phyloP scores from a whole-genome alignment of 37 sponge, comb jelly and placozoan genomes.

The Theonella swinhoei region DNA sequence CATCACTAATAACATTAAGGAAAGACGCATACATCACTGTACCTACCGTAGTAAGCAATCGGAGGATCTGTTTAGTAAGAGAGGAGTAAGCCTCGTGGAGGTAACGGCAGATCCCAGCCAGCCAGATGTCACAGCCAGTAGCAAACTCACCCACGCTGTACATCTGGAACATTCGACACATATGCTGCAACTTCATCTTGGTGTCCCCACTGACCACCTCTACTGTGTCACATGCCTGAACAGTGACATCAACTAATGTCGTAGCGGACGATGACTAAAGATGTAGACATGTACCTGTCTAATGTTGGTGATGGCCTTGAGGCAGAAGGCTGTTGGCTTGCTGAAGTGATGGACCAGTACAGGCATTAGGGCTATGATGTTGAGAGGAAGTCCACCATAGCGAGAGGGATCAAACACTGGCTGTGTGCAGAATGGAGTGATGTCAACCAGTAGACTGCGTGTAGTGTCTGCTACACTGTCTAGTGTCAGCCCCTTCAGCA shows the following conservation, averaged over 20 bases:
- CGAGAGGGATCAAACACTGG: constrained; percentile 45
- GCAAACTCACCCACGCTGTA: constrained; percentile 54
- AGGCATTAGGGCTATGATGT: constrained; percentile 81
- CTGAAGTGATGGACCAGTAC: constrained; percentile 71
- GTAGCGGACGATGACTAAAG: no score
- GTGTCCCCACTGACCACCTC: constrained; percentile 40
- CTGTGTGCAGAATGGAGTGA: constrained; percentile 19
- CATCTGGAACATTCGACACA: constrained; percentile 78
- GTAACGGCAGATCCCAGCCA: constrained; percentile 69
- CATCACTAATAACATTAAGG: no score
- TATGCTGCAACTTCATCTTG: constrained; percentile 57
- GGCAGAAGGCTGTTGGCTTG: constrained; percentile 61
- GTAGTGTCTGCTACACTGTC: background rate
- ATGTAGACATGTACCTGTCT: constrained; percentile 45
- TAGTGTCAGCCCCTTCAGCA: constrained; percentile 77
- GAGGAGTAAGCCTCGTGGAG: constrained; percentile 64
- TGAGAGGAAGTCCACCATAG: constrained; percentile 71
- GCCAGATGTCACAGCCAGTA: constrained; percentile 64
- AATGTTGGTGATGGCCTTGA: constrained; percentile 46
- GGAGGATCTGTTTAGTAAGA: constrained; percentile 28
- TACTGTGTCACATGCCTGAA: constrained; percentile 55
- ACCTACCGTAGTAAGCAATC: background rate
- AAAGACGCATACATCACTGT: background rate
- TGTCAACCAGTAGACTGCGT: background rate
- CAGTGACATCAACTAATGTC: no score